Base-by-base conservation (phyloP, 2,888 invertebrate genomes). In the Labia minor region DNA sequence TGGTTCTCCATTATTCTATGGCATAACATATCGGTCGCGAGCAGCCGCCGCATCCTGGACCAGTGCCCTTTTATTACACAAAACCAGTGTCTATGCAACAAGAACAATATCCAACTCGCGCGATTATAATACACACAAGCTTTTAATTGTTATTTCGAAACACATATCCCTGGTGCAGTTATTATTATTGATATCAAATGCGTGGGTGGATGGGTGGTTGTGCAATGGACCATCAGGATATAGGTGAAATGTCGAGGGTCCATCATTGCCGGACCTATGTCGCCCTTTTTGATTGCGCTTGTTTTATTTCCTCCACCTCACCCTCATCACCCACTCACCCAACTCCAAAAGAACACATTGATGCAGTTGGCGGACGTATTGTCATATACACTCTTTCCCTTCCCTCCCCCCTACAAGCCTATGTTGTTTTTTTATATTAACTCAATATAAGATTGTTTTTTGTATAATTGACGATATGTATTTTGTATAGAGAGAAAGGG, bases 1-100 rank as follows among this genome's bases (percentile, higher is more conserved):
- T 49, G 49, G 49, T 49, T 49, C 6, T 49, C 49, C 49, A 49
- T 49, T 49, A 49, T 49, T 49, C 49, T 49, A 49, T 49, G 14
- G 49, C 49, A 49, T 49, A 49, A 49, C 49, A 49, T 49, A 49
- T 49, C 49, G 49, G 49, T 49, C 49, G 49, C 49, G 49, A 49
- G 49, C 49, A 49, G 49, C 49, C 49, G 49, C 49, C 49, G 49
- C 49, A 49, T 49, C 49, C 49, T 49, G 49, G n/a, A n/a, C 49
- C 49, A 14, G 49, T 16, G 6, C 49, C 49, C 49, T 14, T 49
- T 49, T 49, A 49, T 49, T 49, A 49, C 49, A 49, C 49, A 49
- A 49, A 49, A 49, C 49, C 49, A 8, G 49, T 49, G 49, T 49
- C 49, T 49, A 49, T 49, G 49, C 49, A 49, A 16, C 49, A 49